Base-by-base conservation (phyloP, 2,888 invertebrate species). In the Cheilosia impressa region DNA sequence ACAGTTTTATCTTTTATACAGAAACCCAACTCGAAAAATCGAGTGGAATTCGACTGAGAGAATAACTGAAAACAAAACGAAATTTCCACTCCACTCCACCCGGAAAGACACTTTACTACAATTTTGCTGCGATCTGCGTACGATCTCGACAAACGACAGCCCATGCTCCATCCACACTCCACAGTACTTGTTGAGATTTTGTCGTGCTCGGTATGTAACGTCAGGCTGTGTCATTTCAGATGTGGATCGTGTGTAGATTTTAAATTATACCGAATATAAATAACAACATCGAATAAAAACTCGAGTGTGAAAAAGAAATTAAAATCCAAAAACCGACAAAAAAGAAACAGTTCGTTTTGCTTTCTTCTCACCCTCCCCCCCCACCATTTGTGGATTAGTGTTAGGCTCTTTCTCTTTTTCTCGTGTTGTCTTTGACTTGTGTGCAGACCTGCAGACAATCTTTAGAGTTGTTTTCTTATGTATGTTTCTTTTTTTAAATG, bases 141-240 rank as follows among this genome's bases (percentile, higher is more conserved):
- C 31, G 52, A 72, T 69, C 47, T n/a, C 31, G 13, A 19, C 27
- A 27, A 62, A 47, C 43, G 15, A 66, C 66, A 52, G 41, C 41
- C 7, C 69, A 24, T 52, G 22, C 10, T 72, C 62, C 71, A 50
- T 52, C 24, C 52, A 52, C 52, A 68, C 38, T 38, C 57, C 84
- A 71, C 80, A 84, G 84, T 84, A 75, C 60, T 66, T 71, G 76
- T 53, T 75, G 84, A 84, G 79, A 57, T 43, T 71, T 75, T 55
- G 84, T 52, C 65, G 84, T 66, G 66, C 66, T 22, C 22, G 69
- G 55, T 71, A 68, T 34, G 65, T 79, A 34, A 55, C 58, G 47
- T 60, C 24, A 17, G 62, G 17, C 55, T 47, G 65, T 58, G 27
- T 19, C 50, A 41, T n/a, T 50, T 58, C 38, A 31, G 5, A 47